Conservation (phyloP, 1,140 invertebrate genomes). For the Neodiprion fabricii region DNA sequence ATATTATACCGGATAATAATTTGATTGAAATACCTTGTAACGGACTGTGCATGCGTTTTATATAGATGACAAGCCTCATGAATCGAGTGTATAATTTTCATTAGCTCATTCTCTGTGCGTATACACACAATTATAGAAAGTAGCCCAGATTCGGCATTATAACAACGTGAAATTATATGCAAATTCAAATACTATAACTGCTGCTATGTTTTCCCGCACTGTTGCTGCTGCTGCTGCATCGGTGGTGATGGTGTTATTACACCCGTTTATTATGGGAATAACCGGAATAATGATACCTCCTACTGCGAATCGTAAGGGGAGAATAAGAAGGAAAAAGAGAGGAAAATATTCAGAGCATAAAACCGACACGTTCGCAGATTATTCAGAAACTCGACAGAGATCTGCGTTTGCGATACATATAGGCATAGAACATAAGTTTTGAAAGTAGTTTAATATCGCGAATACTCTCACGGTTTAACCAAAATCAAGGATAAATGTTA, state of each 20-base stretch:
- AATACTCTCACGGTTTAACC: background rate
- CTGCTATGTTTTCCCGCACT: background rate
- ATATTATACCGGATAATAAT: background rate
- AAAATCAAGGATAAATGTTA: background rate
- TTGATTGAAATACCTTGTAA: background rate
- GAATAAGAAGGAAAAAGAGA: background rate
- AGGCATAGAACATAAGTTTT: background rate
- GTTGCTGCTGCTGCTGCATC: background rate
- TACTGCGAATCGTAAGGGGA: too few species aligned
- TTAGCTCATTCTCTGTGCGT: too few species aligned
- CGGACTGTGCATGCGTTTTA: background rate
- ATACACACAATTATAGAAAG: constrained; percentile 20
- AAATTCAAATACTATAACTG: constrained; percentile 16
- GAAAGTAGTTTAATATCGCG: background rate
- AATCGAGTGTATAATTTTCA: background rate
- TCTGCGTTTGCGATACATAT: background rate
- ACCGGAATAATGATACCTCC: background rate
- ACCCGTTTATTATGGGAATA: background rate
- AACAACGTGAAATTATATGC: constrained; percentile 29
- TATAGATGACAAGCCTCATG: background rate
- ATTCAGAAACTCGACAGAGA: background rate
- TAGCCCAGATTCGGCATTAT: constrained; percentile 26
- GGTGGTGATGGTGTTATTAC: background rate
- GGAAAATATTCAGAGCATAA: constrained; percentile 2
- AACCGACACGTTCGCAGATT: background rate